These are phyloP conservation scores for Limenitis arthemis DNA, from an alignment of 2,888 invertebrate species.

Conservation along the genomic window DNA sequence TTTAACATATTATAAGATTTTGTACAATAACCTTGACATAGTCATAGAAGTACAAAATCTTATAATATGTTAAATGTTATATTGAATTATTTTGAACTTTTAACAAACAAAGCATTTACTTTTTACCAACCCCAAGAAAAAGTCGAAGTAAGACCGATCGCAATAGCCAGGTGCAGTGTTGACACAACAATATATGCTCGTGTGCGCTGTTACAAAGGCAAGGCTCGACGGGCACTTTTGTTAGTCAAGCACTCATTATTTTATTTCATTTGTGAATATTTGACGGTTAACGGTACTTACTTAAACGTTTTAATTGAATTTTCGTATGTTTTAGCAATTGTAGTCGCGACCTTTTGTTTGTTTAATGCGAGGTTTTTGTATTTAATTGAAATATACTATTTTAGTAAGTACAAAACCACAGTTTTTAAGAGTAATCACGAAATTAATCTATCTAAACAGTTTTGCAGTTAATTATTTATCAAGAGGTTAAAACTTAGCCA, in stretches of 20 bases:
- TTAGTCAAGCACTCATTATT: slow-evolving; percentile 6
- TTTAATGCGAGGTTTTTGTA: not conserved
- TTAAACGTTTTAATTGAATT: slow-evolving; percentile 5
- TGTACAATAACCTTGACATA: no score
- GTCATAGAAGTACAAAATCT: no score
- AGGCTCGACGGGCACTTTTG: slow-evolving; percentile 2
- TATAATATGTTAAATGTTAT: no score
- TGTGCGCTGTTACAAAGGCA: slow-evolving; percentile 11
- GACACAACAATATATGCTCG: slow-evolving; percentile 9
- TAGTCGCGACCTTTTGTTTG: not conserved
- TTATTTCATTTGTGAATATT: not conserved
- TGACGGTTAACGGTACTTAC: slow-evolving; percentile 10
- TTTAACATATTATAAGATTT: no score
- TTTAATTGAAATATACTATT: not conserved
- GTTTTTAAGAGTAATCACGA: no score
- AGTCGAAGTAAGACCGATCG: not conserved
- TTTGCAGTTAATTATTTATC: no score
- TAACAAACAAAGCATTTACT: not conserved
- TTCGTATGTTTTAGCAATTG: slow-evolving; percentile 3
- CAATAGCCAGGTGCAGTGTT: slow-evolving; percentile 14
- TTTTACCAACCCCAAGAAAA: not conserved
- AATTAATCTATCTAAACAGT: no score
- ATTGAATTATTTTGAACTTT: not conserved
- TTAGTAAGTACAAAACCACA: not conserved
- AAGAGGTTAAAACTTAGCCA: no score